Base-by-base conservation (phyloP, 2,888 invertebrate genomes). In the Cylindroiulus punctatus region DNA sequence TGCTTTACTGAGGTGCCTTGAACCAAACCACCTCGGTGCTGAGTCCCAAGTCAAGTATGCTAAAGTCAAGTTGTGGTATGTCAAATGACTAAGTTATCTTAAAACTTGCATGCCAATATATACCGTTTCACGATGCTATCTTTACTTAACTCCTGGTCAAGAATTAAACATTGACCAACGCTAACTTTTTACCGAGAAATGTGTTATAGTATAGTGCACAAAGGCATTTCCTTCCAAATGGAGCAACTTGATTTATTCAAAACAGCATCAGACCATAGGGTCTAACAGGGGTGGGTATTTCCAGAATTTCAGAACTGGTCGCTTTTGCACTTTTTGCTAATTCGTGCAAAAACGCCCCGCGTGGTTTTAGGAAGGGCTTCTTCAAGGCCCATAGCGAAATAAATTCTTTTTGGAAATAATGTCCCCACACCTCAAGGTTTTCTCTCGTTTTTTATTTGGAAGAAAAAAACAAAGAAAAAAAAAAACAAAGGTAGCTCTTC, bases 331-430 rank as follows among this genome's bases (percentile, higher is more conserved):
- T n/a, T 26, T n/a, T 30, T 30, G 76, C 76, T 76, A 76, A 76
- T 14, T 30, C 14, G 14, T 30, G 4, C 30, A 76, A 76, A 76
- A 76, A 65, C 22, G 22, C 65, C 65, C 22, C 65, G 22, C 65
- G n/a, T 65, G 65, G 1, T 57, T 65, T 65, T 76, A 76, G 76
- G 76, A 76, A 76, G 76, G 76, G 76, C 30, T 30, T 76, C 76
- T 76, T 76, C 76, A 76, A 76, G 76, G 76, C 76, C 76, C 76
- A 14, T 76, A 76, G 10, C 7, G 76, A 76, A 76, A 76, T 76
- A 76, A 76, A 76, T 76, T 76, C 30, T 76, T 76, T 36, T 30
- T 30, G 76, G 30, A 76, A 30, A 76, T 76, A 76, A 76, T 30
- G 76, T 76, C 76, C 30, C 76, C 30, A 76, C 14, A 76, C 76